Conservation (phyloP, 2,888 invertebrate genomes). For the Idaea aversata region DNA sequence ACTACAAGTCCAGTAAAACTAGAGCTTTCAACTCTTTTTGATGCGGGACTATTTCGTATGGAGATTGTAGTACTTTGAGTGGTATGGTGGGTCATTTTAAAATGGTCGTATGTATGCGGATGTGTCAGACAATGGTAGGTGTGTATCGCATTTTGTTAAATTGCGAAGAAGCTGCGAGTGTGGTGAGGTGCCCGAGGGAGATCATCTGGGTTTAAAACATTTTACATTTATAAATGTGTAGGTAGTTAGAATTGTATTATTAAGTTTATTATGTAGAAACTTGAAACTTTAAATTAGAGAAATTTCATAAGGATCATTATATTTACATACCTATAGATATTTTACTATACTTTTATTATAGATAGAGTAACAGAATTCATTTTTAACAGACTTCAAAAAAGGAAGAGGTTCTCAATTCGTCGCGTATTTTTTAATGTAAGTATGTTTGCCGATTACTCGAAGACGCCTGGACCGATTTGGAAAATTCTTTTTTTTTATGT, state of each 20-base stretch:
- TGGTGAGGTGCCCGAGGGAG: slow-evolving; percentile 62
- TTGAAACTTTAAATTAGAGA: slow-evolving; percentile 17
- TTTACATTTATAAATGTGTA: neutral
- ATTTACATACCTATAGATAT: too few species aligned
- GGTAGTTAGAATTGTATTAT: slow-evolving; percentile 6
- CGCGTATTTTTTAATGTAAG: too few species aligned
- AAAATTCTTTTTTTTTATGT: too few species aligned
- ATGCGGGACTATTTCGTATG: slow-evolving; percentile 22
- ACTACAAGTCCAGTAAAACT: slow-evolving; percentile 44
- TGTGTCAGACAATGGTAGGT: slow-evolving; percentile 53
- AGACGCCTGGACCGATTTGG: too few species aligned
- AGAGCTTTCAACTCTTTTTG: slow-evolving; percentile 44
- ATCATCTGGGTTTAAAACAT: slow-evolving; percentile 71
- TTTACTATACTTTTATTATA: too few species aligned
- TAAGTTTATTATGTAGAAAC: slow-evolving; percentile 16
- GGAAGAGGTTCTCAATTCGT: too few species aligned
- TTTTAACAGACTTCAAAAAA: too few species aligned
- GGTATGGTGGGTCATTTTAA: slow-evolving; percentile 43
- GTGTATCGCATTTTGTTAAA: slow-evolving; percentile 69
- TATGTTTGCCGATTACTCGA: too few species aligned
- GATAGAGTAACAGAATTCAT: too few species aligned
- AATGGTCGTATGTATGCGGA: slow-evolving; percentile 51
- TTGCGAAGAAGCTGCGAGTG: slow-evolving; percentile 65
- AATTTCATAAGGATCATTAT: neutral
- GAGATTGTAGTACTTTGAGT: slow-evolving; percentile 30